Evolutionary conservation across 2,797 vertebrate species (phyloP).

Genomic region (Gymnopithys bicolor): DNA sequence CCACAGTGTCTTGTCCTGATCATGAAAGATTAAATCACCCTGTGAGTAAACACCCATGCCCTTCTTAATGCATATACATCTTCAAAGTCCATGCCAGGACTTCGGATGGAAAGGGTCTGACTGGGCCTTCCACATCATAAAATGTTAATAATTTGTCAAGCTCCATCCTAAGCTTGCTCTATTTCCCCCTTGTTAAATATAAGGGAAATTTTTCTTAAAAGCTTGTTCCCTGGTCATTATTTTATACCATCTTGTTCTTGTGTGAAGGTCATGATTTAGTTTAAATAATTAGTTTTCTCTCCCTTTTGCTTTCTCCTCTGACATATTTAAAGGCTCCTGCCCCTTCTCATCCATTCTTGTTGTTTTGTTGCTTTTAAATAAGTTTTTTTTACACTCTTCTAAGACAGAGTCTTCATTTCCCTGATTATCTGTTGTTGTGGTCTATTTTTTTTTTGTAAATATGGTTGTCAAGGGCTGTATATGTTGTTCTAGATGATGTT

Average conservation of each 20-base stretch:
- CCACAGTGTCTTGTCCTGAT: neutral
- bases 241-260: neutral
- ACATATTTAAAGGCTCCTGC: neutral
- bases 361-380: neutral
- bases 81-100: neutral
- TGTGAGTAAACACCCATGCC: neutral
- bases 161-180: neutral
- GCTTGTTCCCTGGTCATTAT: neutral
- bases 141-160: neutral
- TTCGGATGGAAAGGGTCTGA: neutral
- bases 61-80: neutral
- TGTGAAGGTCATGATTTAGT: neutral
- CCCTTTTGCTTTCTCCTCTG: neutral
- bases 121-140: neutral
- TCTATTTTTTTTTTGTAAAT: neutral
- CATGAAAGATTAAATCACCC: neutral
- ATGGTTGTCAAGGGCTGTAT: neutral
- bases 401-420: neutral
- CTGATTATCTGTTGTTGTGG: neutral
- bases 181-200: neutral
- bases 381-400: neutral
- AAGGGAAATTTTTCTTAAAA: neutral
- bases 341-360: neutral
- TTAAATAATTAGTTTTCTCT: neutral
- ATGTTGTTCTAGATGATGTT: neutral